These are phyloP conservation scores for Chloroclystis v-ata DNA, from an alignment of 2,888 invertebrate species.

Conservation along the genomic window DNA sequence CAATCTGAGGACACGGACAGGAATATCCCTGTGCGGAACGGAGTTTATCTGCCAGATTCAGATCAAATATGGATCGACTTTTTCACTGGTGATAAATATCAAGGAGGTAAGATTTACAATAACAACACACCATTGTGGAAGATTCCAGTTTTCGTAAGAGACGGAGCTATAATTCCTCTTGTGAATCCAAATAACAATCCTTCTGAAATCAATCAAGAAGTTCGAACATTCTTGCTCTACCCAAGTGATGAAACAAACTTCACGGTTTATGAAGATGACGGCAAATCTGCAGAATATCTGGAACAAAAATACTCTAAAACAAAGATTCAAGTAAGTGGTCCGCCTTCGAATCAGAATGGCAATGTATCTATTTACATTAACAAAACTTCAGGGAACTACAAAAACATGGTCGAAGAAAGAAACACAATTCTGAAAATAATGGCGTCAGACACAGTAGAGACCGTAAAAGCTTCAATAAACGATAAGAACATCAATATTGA, in stretches of 20 bases:
- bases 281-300: slow-evolving; percentile 52
- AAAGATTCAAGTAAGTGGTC: slow-evolving; percentile 42
- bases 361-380: slow-evolving; percentile 48
- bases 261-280: slow-evolving; percentile 66
- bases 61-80: slow-evolving; percentile 65
- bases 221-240: slow-evolving; percentile 55
- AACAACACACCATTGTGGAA: slow-evolving; percentile 60
- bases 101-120: slow-evolving; percentile 62
- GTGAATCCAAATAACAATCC: slow-evolving; percentile 63
- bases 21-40: slow-evolving; percentile 44
- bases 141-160: slow-evolving; percentile 63
- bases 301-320: slow-evolving; percentile 48
- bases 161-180: slow-evolving; percentile 67
- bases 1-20: slow-evolving; percentile 27
- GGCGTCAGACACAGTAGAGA: slow-evolving; percentile 39
- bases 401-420: slow-evolving; percentile 49
- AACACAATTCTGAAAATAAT: slow-evolving; percentile 56
- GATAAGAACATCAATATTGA: slow-evolving; percentile 41
- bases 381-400: slow-evolving; percentile 53
- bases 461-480: slow-evolving; percentile 51
- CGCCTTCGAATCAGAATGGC: slow-evolving; percentile 41
- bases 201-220: slow-evolving; percentile 49
- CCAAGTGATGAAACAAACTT: slow-evolving; percentile 50
- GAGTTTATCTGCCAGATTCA: slow-evolving; percentile 55
- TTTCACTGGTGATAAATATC: slow-evolving; percentile 61